Evolutionary conservation across 2,888 invertebrate genomes (phyloP).

Genomic region (Chaetoderma sp.): DNA sequence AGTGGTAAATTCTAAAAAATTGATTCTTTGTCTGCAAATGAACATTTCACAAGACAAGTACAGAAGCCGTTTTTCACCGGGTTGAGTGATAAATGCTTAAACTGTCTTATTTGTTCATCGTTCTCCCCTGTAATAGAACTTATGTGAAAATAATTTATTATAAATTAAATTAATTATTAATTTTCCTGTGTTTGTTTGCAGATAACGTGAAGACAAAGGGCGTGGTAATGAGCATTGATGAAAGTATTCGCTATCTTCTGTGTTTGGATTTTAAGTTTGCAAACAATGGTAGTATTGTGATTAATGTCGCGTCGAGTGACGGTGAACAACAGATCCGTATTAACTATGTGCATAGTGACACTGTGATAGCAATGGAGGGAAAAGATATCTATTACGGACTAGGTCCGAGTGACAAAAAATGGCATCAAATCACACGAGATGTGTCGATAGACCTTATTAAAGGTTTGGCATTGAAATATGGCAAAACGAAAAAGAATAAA

Average conservation of each 20-base stretch:
- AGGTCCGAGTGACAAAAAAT: conserved; percentile 71
- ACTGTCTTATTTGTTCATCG: too few relatives aligned
- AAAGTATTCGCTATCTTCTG: conserved; percentile 79
- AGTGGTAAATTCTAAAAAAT: too few relatives aligned
- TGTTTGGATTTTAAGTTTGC: conserved; percentile 77
- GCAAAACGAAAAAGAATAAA: conserved; percentile 46
- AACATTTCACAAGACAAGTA: too few relatives aligned
- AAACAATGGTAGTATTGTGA: conserved; percentile 85
- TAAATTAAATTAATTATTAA: too few relatives aligned
- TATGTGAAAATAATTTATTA: not conserved
- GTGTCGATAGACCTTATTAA: conserved; percentile 92
- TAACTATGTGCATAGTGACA: conserved; percentile 84
- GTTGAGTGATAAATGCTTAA: too few relatives aligned
- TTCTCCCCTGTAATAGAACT: too few relatives aligned
- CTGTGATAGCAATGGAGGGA: conserved; percentile 79
- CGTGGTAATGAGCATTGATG: conserved; percentile 75
- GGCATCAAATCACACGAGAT: conserved; percentile 88
- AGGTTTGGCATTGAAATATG: conserved; percentile 74
- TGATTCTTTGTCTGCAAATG: too few relatives aligned
- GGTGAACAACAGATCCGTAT: conserved; percentile 80
- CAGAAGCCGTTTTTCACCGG: too few relatives aligned
- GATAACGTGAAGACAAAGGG: conserved; percentile 64
- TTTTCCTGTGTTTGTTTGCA: too few relatives aligned
- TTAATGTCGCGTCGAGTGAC: conserved; percentile 78
- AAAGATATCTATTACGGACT: conserved; percentile 89